A percentile compares a stretch with the other conserved stretches of the same genome.
Conservation (phyloP, 2,113 vertebrate genomes). For the Arothron firmamentum region DNA sequence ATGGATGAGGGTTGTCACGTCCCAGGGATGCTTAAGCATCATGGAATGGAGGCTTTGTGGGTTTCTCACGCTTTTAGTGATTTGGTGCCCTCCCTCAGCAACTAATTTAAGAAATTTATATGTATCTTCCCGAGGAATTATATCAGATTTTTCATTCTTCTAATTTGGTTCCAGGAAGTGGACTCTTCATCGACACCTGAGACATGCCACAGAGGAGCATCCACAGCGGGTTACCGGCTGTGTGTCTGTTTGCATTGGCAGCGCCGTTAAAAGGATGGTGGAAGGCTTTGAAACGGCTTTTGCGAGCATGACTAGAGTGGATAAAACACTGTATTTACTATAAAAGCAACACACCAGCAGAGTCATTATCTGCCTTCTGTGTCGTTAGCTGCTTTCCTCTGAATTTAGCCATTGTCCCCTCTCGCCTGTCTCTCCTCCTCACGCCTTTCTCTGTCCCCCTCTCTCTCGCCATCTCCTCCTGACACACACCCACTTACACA, state of each 20-base stretch:
- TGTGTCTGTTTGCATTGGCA: background rate
- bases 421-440: constrained; percentile 9
- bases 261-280: constrained; percentile 1
- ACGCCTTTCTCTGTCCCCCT: background rate
- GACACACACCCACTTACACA: constrained; percentile 13
- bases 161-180: constrained; percentile 34
- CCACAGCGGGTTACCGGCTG: constrained; percentile 20
- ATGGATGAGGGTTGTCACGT: constrained; percentile 55
- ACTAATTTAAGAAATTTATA: constrained; percentile 29
- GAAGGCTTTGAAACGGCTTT: background rate
- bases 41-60: constrained; percentile 40
- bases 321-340: background rate
- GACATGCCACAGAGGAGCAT: constrained; percentile 30
- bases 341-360: constrained; percentile 9
- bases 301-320: constrained; percentile 3
- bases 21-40: constrained; percentile 31
- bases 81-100: constrained; percentile 16
- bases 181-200: constrained; percentile 22
- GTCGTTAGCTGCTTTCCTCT: constrained; percentile 16
- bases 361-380: constrained; percentile 23
- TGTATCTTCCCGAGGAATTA: constrained; percentile 5
- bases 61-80: constrained; percentile 33
- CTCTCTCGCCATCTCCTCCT: background rate
- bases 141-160: constrained; percentile 31
- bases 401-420: constrained; percentile 2